phyloP scores from a whole-genome alignment of 1,140 invertebrate genomes.

The Drosophila setifemur region DNA sequence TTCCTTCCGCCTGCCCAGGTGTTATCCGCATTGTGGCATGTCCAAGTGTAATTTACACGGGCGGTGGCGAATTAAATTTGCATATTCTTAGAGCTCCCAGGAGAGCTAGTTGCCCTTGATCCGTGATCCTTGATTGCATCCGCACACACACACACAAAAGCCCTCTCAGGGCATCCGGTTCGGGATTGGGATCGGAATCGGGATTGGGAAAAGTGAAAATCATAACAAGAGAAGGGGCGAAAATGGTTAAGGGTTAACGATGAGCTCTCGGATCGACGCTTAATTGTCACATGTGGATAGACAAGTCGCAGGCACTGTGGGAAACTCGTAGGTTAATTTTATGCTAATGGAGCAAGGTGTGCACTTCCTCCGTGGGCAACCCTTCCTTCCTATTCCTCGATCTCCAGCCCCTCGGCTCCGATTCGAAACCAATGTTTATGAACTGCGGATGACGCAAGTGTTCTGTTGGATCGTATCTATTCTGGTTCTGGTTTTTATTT shows the following conservation, averaged over 20 bases:
- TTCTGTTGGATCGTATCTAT: slow-evolving; percentile 18
- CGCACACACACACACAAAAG: not conserved
- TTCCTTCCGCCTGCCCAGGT: slow-evolving; percentile 65
- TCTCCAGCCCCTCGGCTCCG: not conserved
- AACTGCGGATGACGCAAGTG: slow-evolving; percentile 68
- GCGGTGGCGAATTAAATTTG: slow-evolving; percentile 46
- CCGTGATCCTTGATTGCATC: slow-evolving; percentile 37
- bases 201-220: slow-evolving; percentile 36
- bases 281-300: slow-evolving; percentile 76
- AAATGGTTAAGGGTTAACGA: slow-evolving; percentile 17
- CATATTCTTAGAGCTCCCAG: slow-evolving; percentile 47
- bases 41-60: slow-evolving; percentile 58
- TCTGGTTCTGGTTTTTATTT: slow-evolving; percentile 48
- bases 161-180: slow-evolving; percentile 64
- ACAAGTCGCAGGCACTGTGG: slow-evolving; percentile 58
- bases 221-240: slow-evolving; percentile 15
- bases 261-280: slow-evolving; percentile 32
- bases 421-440: slow-evolving; percentile 44
- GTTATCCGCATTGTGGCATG: slow-evolving; percentile 46
- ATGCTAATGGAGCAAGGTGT: slow-evolving; percentile 75
- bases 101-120: slow-evolving; percentile 32
- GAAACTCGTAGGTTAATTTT: slow-evolving; percentile 59
- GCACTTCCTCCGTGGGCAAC: slow-evolving; percentile 65
- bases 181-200: slow-evolving; percentile 22
- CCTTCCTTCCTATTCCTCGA: slow-evolving; percentile 19